Evolutionary conservation across 2,888 invertebrate species (phyloP).

Genomic region (Gnatocerus cornutus): DNA sequence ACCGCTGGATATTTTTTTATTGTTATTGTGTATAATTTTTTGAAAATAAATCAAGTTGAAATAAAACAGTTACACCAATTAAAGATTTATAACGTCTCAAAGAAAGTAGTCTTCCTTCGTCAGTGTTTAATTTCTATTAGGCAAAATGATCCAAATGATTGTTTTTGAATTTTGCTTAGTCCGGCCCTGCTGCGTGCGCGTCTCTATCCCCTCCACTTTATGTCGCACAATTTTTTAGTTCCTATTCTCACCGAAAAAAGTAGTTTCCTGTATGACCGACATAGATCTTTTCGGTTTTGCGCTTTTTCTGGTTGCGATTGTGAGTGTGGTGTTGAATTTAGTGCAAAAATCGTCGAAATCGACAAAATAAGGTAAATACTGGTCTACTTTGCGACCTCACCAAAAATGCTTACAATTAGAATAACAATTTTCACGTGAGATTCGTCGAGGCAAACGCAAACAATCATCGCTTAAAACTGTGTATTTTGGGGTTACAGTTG

Average conservation of each 20-base stretch:
- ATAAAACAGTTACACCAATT: no score
- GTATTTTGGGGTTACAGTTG: conserved; percentile 49
- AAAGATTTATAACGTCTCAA: no score
- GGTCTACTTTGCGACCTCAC: not conserved
- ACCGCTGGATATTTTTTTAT: not conserved
- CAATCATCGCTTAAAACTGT: conserved; percentile 32
- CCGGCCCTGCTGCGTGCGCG: no score
- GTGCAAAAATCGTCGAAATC: conserved; percentile 74
- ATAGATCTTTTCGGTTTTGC: conserved; percentile 65
- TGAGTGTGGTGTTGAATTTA: conserved; percentile 72
- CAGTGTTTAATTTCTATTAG: no score
- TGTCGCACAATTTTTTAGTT: no score
- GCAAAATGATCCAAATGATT: no score
- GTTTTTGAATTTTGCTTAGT: no score
- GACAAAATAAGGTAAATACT: conserved; percentile 61
- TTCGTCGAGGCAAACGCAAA: conserved; percentile 26
- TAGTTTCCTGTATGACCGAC: conserved; percentile 50
- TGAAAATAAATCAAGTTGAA: not conserved
- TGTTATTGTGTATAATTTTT: not conserved
- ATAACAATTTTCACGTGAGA: not conserved
- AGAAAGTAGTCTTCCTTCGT: no score
- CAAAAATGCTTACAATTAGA: not conserved
- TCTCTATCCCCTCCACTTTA: no score
- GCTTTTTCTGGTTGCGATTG: conserved; percentile 69
- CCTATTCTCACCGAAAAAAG: conserved; percentile 6